Conservation (phyloP, 1,140 invertebrate species). For the Venustaconcha ellipsiformis region DNA sequence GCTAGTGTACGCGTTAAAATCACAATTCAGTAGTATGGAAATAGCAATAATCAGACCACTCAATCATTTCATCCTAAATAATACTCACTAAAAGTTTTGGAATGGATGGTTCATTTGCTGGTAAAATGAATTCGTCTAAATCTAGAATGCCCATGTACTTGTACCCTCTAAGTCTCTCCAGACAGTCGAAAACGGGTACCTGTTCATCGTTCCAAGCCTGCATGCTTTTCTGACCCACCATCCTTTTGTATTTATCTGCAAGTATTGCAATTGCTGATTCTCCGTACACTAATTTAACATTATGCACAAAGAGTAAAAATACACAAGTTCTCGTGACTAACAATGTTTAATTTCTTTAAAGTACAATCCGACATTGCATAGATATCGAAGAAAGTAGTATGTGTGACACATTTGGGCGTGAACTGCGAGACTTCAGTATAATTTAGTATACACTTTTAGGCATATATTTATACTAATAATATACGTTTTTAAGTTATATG, state of each 20-base stretch:
- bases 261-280: not conserved
- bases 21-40: not conserved
- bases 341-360: not conserved
- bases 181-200: conserved; percentile 21
- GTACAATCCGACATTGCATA: too few species aligned
- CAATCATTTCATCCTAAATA: not conserved
- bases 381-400: too few species aligned
- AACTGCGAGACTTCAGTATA: too few species aligned
- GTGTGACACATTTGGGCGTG: too few species aligned
- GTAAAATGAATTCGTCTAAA: conserved; percentile 24
- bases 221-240: conserved; percentile 14
- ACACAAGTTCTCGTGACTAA: not conserved
- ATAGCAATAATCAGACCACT: not conserved
- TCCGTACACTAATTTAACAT: not conserved
- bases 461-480: too few species aligned
- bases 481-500: too few species aligned
- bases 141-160: conserved; percentile 16
- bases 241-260: conserved; percentile 7
- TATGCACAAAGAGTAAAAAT: not conserved
- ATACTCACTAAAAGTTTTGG: conserved; percentile 13
- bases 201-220: conserved; percentile 33
- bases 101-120: not conserved
- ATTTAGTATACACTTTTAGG: too few species aligned
- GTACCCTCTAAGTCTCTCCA: conserved; percentile 18
- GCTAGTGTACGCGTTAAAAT: not conserved